Percentiles rank a stretch among this genome's conserved stretches.
Evolutionary conservation across 1,140 invertebrate species (phyloP).

Genomic region (Nixonia krombeini): DNA sequence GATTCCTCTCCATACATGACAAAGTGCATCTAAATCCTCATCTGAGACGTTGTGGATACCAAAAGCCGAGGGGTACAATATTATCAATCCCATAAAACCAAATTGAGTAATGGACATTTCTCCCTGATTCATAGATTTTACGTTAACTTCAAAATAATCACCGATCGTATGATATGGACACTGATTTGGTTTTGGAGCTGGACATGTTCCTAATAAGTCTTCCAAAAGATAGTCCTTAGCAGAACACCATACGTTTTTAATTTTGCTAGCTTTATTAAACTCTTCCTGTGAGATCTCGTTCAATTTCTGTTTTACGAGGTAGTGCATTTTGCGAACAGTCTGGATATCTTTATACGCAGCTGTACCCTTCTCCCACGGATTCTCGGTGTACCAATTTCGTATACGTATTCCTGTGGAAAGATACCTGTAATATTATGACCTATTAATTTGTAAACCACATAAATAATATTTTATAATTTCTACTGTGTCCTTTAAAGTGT

Average conservation of each 20-base stretch:
- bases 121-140: slow-evolving; percentile 73
- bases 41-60: slow-evolving; percentile 73
- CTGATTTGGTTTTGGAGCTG: slow-evolving; percentile 37
- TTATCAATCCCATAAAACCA: slow-evolving; percentile 82
- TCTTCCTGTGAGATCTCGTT: slow-evolving; percentile 27
- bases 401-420: slow-evolving; percentile 68
- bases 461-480: too few relatives aligned
- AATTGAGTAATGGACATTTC: slow-evolving; percentile 86
- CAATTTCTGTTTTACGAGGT: slow-evolving; percentile 56
- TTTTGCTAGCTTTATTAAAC: slow-evolving; percentile 32
- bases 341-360: slow-evolving; percentile 65
- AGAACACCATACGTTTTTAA: slow-evolving; percentile 71
- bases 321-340: slow-evolving; percentile 69
- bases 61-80: slow-evolving; percentile 77
- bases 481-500: too few relatives aligned
- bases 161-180: slow-evolving; percentile 63
- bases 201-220: slow-evolving; percentile 43
- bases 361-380: slow-evolving; percentile 67
- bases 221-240: slow-evolving; percentile 11
- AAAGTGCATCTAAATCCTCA: slow-evolving; percentile 79
- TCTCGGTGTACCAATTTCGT: slow-evolving; percentile 70
- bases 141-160: slow-evolving; percentile 67
- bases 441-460: too few relatives aligned
- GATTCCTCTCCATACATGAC: slow-evolving; percentile 86
- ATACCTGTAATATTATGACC: slow-evolving; percentile 56